Conservation (phyloP, 2,888 invertebrate genomes). For the Thumatha senex region DNA sequence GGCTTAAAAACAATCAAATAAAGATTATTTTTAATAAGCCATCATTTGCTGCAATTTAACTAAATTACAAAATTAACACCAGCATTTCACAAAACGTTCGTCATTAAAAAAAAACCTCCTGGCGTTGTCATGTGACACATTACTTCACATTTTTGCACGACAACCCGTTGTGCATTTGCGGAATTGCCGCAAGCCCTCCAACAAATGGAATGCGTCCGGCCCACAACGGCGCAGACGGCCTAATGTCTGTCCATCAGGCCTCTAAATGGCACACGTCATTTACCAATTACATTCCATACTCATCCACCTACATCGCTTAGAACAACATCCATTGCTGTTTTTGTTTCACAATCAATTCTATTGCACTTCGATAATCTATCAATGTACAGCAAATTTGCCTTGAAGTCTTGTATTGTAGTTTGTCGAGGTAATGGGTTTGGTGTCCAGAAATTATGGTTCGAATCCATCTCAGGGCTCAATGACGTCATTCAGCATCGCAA, state of each 20-base stretch:
- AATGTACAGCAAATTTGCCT: slow-evolving; percentile 40
- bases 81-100: slow-evolving; percentile 13
- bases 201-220: slow-evolving; percentile 68
- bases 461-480: slow-evolving; percentile 78
- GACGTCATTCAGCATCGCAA: slow-evolving; percentile 78
- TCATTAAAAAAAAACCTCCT: slow-evolving; percentile 22
- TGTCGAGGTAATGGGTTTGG: slow-evolving; percentile 45
- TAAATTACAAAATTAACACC: slow-evolving; percentile 24
- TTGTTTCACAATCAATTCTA: neutral
- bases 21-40: neutral
- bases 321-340: slow-evolving; percentile 42
- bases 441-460: slow-evolving; percentile 77
- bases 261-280: slow-evolving; percentile 80
- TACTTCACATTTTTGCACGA: slow-evolving; percentile 57
- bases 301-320: neutral
- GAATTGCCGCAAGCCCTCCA: slow-evolving; percentile 70
- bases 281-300: slow-evolving; percentile 59
- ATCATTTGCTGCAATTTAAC: neutral
- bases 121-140: slow-evolving; percentile 60
- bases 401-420: neutral
- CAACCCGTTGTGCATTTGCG: slow-evolving; percentile 70
- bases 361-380: slow-evolving; percentile 17
- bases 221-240: slow-evolving; percentile 75
- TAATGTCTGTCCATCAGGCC: slow-evolving; percentile 80
- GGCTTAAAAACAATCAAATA: too few species aligned